Base-by-base conservation (phyloP, 1,140 invertebrate genomes). In the Dendrolimus punctatus region DNA sequence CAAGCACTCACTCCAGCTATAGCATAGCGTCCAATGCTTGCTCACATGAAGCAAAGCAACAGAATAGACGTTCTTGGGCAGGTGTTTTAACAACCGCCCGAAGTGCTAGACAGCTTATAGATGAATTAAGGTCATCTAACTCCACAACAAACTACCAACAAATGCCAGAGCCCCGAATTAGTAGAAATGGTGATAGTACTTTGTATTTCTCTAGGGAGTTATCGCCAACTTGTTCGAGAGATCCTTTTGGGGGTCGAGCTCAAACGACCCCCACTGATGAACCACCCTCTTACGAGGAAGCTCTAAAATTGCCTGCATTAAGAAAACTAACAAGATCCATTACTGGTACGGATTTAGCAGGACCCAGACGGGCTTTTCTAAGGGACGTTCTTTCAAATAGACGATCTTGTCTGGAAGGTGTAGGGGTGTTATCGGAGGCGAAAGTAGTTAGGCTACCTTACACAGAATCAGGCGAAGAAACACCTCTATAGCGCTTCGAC, bases 191-290 rank as follows among this genome's bases (percentile, higher is more conserved):
- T 39, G 76, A 82, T 54, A 65, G 79, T 49, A 87, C 85, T 2
- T 66, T 92, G 46, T 91, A 90, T 60, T 91, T 89, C 58, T 88
- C 91, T 1, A 90, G 89, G 66, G 90, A 91, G n/a, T 81, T 92
- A 38, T 89, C 90, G 48, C 89, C 90, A 40, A 86, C 89, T 1
- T 90, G 87, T 60, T 90, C 90, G 0, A 78, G 82, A 36, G 91
- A 92, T 84, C 90, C 91, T 0, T 91, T 91, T 59, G 87, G 88
- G 7, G 90, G 90, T 10, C 85, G 88, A 51, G 76, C 88, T 0
- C 84, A 84, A 56, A 85, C 84, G 0, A 89, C 87, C 8, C 83
- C 88, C 39, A 87, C 88, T 6, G 86, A 80, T 57, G 87, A 85
- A 49, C 87, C 80, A 4, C 86, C 85, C 0, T 73, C 79, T 5